Percentiles rank a stretch among this genome's conserved stretches.
Evolutionary conservation across 64 coral and sea anemone species (phyloP).

Genomic region (Stichodactyla mertensii): DNA sequence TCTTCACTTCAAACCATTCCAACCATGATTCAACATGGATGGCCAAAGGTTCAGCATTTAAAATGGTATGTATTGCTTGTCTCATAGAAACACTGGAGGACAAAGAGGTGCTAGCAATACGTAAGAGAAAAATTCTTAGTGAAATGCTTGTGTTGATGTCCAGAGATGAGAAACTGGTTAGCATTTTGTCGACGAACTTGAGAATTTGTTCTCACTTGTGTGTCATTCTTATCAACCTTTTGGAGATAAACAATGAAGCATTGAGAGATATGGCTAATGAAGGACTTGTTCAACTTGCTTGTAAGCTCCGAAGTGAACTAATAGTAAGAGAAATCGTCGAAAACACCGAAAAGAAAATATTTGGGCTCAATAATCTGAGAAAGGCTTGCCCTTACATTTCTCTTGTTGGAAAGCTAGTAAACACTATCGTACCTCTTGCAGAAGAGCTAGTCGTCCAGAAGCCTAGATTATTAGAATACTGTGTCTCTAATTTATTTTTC

Average conservation of each 20-base stretch:
- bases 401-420: constrained; percentile 53
- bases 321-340: constrained; percentile 64
- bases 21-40: constrained; percentile 64
- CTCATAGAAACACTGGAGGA: constrained; percentile 64
- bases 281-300: constrained; percentile 29
- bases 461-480: constrained; percentile 37
- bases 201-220: constrained; percentile 56
- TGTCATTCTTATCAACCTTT: constrained; percentile 37
- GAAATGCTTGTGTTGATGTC: constrained; percentile 56
- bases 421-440: constrained; percentile 42
- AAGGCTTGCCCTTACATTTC: constrained; percentile 63
- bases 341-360: constrained; percentile 42
- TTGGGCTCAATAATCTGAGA: constrained; percentile 47
- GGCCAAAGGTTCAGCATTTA: constrained; percentile 32
- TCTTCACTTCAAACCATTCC: constrained; percentile 67
- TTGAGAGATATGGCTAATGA: constrained; percentile 58
- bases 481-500: constrained; percentile 50
- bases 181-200: constrained; percentile 26
- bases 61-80: constrained; percentile 75
- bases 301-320: constrained; percentile 47
- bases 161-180: constrained; percentile 40
- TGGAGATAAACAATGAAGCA: constrained; percentile 47
- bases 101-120: constrained; percentile 36
- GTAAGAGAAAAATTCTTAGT: constrained; percentile 67
- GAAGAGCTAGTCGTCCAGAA: constrained; percentile 39